Evolutionary conservation across 2,888 invertebrate species (phyloP).

Genomic region (Nymphalis polychloros): DNA sequence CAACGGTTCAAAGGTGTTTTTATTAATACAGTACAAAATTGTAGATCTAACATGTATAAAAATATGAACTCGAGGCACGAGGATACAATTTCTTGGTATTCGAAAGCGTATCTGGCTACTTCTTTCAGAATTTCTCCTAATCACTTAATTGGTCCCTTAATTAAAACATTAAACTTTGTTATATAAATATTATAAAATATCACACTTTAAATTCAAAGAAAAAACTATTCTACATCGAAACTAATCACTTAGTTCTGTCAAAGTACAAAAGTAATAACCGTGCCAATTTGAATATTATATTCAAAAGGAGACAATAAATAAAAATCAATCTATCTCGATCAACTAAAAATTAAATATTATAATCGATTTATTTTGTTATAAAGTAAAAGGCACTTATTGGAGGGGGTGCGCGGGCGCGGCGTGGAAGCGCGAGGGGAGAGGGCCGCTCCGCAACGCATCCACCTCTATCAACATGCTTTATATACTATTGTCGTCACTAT

Average conservation of each 20-base stretch:
- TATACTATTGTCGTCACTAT: conserved; percentile 57
- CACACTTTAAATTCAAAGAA: conserved; percentile 81
- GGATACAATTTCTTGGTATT: conserved; percentile 69
- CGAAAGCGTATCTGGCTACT: conserved; percentile 62
- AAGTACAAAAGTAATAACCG: conserved; percentile 79
- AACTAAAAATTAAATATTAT: conserved; percentile 80
- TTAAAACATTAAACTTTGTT: conserved; percentile 80
- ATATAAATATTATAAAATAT: conserved; percentile 82
- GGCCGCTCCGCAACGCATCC: conserved; percentile 47
- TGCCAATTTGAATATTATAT: conserved; percentile 78
- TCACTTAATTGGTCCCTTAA: conserved; percentile 81
- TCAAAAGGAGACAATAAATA: conserved; percentile 80
- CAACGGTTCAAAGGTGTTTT: conserved; percentile 61
- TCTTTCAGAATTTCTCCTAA: conserved; percentile 79
- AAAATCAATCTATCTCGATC: conserved; percentile 78
- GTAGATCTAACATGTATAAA: conserved; percentile 66
- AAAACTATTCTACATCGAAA: conserved; percentile 77
- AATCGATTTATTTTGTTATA: conserved; percentile 74
- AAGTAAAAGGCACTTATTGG: conserved; percentile 76
- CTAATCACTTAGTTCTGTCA: conserved; percentile 78
- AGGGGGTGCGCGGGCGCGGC: conserved; percentile 53
- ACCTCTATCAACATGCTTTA: conserved; percentile 54
- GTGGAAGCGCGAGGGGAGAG: conserved; percentile 62
- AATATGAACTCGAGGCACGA: conserved; percentile 58
- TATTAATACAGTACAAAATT: conserved; percentile 68